Percentiles rank a stretch among this genome's conserved stretches.
phyloP scores from a whole-genome alignment of 1,140 invertebrate species.

The Luehdorfia chinensis region DNA sequence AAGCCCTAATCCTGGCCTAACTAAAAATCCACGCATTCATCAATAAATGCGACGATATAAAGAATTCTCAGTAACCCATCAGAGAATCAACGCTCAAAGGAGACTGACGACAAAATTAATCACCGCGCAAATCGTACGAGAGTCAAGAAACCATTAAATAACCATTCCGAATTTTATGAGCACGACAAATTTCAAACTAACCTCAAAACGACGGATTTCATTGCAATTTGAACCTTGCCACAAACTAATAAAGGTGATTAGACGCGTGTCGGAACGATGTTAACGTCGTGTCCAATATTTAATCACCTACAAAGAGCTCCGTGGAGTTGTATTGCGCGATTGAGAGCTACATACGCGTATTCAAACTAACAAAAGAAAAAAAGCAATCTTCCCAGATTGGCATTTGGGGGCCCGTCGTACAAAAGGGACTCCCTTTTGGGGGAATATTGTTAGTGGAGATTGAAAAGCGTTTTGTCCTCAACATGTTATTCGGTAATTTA shows the following conservation, averaged over 20 bases:
- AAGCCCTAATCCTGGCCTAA: too few relatives aligned
- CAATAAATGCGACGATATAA: too few relatives aligned
- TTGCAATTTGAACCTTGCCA: conserved; percentile 33
- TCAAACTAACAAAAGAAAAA: conserved; percentile 74
- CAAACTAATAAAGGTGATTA: conserved; percentile 29
- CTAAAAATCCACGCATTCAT: too few relatives aligned
- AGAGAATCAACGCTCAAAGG: conserved; percentile 7
- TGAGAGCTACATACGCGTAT: conserved; percentile 65
- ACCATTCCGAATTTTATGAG: conserved; percentile 62
- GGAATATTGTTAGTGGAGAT: conserved; percentile 66
- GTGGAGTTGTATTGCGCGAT: conserved; percentile 39
- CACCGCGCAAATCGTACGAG: conserved; percentile 61
- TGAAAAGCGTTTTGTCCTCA: conserved; percentile 74
- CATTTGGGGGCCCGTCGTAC: conserved; percentile 58
- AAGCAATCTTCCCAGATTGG: conserved; percentile 72
- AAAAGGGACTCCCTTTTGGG: conserved; percentile 62
- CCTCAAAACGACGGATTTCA: conserved; percentile 22
- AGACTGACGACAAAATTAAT: conserved; percentile 56
- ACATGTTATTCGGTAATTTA: conserved; percentile 71
- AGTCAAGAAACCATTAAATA: conserved; percentile 75
- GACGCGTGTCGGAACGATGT: conserved; percentile 27
- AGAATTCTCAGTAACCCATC: conserved; percentile 14
- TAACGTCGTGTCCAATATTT: conserved; percentile 53
- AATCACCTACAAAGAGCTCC: conserved; percentile 68
- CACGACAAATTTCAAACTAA: conserved; percentile 28